A percentile compares a stretch with the other conserved stretches of the same genome.
Conservation (phyloP, 2,888 invertebrate species). For the Monopis laevigella region DNA sequence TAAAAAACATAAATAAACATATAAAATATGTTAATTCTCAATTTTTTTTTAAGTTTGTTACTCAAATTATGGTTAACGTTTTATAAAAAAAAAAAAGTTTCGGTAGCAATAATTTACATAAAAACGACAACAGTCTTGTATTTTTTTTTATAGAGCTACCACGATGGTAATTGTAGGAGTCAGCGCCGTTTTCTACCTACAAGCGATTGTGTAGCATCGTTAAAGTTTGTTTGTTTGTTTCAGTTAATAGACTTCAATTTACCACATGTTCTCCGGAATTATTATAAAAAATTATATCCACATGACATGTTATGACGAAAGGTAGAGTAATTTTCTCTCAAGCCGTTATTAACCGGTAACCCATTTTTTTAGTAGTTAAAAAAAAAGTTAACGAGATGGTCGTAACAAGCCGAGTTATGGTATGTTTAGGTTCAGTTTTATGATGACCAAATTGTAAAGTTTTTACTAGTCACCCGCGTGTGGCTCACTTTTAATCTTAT, state of each 20-base stretch:
- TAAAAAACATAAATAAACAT: too few relatives aligned
- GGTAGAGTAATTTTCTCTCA: constrained; percentile 45
- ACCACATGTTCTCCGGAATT: constrained; percentile 51
- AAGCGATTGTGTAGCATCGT: constrained; percentile 40
- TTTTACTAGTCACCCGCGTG: constrained; percentile 1
- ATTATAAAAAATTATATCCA: constrained; percentile 55
- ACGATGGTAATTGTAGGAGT: too few relatives aligned
- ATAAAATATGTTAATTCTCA: too few relatives aligned
- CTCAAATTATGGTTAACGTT: too few relatives aligned
- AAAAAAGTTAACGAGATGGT: constrained; percentile 46
- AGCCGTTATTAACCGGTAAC: constrained; percentile 53
- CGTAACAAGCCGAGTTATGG: constrained; percentile 26
- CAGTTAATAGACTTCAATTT: constrained; percentile 52
- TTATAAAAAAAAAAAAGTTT: too few relatives aligned
- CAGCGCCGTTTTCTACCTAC: too few relatives aligned
- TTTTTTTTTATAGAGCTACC: too few relatives aligned
- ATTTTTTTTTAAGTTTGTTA: too few relatives aligned
- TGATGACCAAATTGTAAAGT: constrained; percentile 5
- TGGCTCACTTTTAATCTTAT: constrained; percentile 2
- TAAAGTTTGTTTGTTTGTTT: constrained; percentile 51
- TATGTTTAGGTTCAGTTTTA: constrained; percentile 6
- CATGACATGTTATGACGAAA: constrained; percentile 55
- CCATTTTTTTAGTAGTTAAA: constrained; percentile 25
- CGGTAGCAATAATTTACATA: too few relatives aligned
- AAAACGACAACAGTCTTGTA: too few relatives aligned